phyloP scores from a whole-genome alignment of 2,113 vertebrate species.

The Brachyhypopomus gauderio region DNA sequence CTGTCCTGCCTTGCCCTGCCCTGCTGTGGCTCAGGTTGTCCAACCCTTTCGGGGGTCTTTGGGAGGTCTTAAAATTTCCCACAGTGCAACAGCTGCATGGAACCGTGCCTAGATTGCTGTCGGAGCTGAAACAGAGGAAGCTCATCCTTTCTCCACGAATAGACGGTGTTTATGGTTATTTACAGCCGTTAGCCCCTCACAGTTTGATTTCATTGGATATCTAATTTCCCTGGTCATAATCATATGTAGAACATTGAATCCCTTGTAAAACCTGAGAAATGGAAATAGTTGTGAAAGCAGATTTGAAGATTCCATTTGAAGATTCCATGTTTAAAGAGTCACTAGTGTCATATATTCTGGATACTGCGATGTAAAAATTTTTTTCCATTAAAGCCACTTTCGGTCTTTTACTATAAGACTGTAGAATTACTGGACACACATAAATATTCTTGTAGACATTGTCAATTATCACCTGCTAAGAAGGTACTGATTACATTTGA shows the following conservation, averaged over 20 bases:
- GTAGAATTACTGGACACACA: no score
- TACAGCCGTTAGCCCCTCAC: neutral
- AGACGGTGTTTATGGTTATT: neutral
- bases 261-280: neutral
- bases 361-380: no score
- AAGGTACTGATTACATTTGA: no score
- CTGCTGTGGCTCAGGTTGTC: neutral
- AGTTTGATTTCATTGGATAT: conserved; percentile 1
- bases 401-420: no score
- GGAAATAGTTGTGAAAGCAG: neutral
- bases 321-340: no score
- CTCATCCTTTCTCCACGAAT: neutral
- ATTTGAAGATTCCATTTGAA: neutral
- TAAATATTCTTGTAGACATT: no score
- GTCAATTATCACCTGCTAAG: no score
- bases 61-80: conserved; percentile 6
- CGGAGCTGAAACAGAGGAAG: neutral
- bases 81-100: conserved; percentile 34
- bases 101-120: neutral
- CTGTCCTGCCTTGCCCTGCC: conserved; percentile 15
- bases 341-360: no score
- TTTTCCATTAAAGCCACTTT: no score
- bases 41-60: neutral
- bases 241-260: neutral
- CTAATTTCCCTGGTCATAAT: neutral